phyloP scores from a whole-genome alignment of 1,140 invertebrate species.

The Mizuhopecten yessoensis region DNA sequence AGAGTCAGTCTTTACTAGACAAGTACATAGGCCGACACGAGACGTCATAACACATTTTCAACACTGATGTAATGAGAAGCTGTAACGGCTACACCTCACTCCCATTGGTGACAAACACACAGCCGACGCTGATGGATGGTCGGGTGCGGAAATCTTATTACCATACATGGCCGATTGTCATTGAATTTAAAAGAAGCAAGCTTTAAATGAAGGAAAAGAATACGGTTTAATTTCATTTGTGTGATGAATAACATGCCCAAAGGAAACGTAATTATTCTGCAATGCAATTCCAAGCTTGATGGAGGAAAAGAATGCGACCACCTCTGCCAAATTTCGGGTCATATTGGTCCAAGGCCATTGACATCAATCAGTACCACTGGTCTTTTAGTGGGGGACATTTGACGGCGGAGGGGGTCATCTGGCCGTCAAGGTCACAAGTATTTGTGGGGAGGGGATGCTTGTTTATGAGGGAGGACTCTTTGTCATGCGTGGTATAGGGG shows the following conservation, averaged over 20 bases:
- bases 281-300: conserved; percentile 10
- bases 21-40: background rate
- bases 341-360: conserved; percentile 15
- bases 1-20: background rate
- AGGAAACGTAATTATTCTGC: conserved; percentile 39
- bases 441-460: background rate
- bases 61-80: background rate
- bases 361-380: conserved; percentile 22
- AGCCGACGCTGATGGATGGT: conserved; percentile 30
- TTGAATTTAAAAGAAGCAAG: conserved; percentile 39
- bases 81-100: background rate
- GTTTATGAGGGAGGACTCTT: background rate
- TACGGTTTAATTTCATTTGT: background rate
- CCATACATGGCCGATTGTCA: conserved; percentile 31
- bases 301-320: conserved; percentile 31
- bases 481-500: background rate
- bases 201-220: conserved; percentile 39
- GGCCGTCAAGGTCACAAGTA: background rate
- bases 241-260: background rate
- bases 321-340: background rate
- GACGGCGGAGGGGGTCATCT: background rate
- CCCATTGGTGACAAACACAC: background rate
- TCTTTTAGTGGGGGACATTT: background rate
- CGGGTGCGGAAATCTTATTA: conserved; percentile 38
- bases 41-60: background rate